These are phyloP conservation scores for Gobio occitaniae DNA, from an alignment of 2,797 vertebrate species.

Conservation along the genomic window DNA sequence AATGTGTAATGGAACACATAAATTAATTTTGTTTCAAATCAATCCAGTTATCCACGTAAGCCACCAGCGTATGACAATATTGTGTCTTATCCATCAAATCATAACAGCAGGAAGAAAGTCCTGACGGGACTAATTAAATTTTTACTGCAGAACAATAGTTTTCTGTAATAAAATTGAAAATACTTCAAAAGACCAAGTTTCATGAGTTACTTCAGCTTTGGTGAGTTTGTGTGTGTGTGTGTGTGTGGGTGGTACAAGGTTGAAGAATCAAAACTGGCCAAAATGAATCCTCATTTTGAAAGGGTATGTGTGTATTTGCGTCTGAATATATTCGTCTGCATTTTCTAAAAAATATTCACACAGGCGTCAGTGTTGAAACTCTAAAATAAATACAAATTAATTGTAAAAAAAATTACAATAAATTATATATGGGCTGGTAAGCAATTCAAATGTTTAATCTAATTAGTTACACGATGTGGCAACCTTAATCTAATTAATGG, in stretches of 20 bases:
- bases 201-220: not conserved
- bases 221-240: not conserved
- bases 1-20: slow-evolving; percentile 27
- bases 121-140: slow-evolving; percentile 51
- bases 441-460: too few relatives aligned
- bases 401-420: too few relatives aligned
- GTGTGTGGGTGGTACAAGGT: not conserved
- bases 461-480: too few relatives aligned
- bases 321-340: not conserved
- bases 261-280: not conserved
- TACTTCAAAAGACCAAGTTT: slow-evolving; percentile 17
- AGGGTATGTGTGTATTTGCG: not conserved
- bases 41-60: slow-evolving; percentile 26
- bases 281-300: not conserved
- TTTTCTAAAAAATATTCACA: too few relatives aligned
- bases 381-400: not conserved
- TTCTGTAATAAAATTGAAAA: slow-evolving; percentile 42
- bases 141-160: slow-evolving; percentile 31
- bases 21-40: slow-evolving; percentile 25
- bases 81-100: slow-evolving; percentile 54
- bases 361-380: not conserved
- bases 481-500: too few relatives aligned
- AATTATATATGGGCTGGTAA: too few relatives aligned
- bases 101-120: slow-evolving; percentile 39
- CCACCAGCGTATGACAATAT: slow-evolving; percentile 25